phyloP scores from a whole-genome alignment of 2,888 invertebrate species.

The Ophonus ardosiacus region DNA sequence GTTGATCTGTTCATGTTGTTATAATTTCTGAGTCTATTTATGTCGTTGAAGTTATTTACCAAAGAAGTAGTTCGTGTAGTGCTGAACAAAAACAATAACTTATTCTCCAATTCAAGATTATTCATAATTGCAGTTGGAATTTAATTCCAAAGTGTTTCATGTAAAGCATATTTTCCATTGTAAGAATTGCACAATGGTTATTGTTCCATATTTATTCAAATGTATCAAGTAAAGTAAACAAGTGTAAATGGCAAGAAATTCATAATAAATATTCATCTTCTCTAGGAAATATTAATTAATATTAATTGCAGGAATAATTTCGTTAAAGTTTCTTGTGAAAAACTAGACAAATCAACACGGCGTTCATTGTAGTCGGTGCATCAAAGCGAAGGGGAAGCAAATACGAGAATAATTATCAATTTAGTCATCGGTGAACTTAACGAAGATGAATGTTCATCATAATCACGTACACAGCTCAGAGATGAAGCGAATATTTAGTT shows the following conservation, averaged over 20 bases:
- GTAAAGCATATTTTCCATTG: not conserved
- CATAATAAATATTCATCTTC: not conserved
- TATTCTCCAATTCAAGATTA: not conserved
- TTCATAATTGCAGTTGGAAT: not conserved
- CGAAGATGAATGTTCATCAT: slow-evolving; percentile 58
- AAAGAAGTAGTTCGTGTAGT: too few species aligned
- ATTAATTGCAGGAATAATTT: not conserved
- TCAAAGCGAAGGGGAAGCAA: slow-evolving; percentile 21
- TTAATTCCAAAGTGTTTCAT: not conserved
- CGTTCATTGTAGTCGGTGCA: slow-evolving; percentile 40
- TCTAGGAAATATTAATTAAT: not conserved
- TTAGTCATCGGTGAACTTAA: slow-evolving; percentile 54
- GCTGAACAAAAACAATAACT: too few species aligned
- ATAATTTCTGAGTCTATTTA: too few species aligned
- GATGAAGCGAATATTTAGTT: slow-evolving; percentile 54
- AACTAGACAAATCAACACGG: not conserved
- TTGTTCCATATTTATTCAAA: not conserved
- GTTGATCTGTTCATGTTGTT: too few species aligned
- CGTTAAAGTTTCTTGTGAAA: not conserved
- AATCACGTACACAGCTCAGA: slow-evolving; percentile 46
- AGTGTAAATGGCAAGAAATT: not conserved
- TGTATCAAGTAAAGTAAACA: not conserved
- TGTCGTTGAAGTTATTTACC: too few species aligned
- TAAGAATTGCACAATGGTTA: not conserved
- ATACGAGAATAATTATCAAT: slow-evolving; percentile 56